Conservation (phyloP, 2,888 invertebrate species). For the Eurytoma californica region DNA sequence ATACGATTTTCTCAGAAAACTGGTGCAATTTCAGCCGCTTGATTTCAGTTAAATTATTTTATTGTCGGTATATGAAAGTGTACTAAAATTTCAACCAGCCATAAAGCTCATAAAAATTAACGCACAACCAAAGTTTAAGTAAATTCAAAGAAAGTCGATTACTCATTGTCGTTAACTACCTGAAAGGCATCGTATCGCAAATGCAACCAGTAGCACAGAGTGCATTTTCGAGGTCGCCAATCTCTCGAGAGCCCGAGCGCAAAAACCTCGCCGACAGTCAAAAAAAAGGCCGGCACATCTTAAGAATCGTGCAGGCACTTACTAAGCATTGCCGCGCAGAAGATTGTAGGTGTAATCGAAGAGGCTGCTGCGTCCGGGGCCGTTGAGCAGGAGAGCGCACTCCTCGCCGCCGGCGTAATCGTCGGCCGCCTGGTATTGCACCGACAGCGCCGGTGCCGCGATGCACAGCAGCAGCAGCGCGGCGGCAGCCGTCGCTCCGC, state of each 20-base stretch:
- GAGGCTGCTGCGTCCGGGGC: constrained; percentile 86
- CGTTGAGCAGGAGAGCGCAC: constrained; percentile 87
- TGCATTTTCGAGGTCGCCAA: too few relatives aligned
- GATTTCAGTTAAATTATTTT: too few relatives aligned
- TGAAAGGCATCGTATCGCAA: too few relatives aligned
- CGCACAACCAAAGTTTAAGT: too few relatives aligned
- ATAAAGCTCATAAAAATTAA: too few relatives aligned
- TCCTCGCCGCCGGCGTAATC: constrained; percentile 76
- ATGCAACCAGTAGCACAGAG: too few relatives aligned
- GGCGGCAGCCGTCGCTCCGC: background rate
- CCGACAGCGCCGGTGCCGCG: constrained; percentile 42
- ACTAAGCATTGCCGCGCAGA: constrained; percentile 87
- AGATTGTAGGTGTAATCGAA: constrained; percentile 91
- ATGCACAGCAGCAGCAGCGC: constrained; percentile 7
- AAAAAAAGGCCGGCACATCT: background rate
- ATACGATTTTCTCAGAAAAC: too few relatives aligned
- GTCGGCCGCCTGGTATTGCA: constrained; percentile 69
- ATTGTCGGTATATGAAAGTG: too few relatives aligned
- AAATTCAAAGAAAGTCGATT: too few relatives aligned
- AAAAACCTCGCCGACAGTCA: background rate
- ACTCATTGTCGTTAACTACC: too few relatives aligned
- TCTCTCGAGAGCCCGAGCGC: background rate
- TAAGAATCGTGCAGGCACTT: constrained; percentile 75
- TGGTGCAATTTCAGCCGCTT: too few relatives aligned
- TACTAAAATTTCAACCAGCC: too few relatives aligned